A percentile compares a stretch with the other conserved stretches of the same genome.
These are phyloP conservation scores for Colostygia pectinataria DNA, from an alignment of 2,888 invertebrate species.

Conservation along the genomic window DNA sequence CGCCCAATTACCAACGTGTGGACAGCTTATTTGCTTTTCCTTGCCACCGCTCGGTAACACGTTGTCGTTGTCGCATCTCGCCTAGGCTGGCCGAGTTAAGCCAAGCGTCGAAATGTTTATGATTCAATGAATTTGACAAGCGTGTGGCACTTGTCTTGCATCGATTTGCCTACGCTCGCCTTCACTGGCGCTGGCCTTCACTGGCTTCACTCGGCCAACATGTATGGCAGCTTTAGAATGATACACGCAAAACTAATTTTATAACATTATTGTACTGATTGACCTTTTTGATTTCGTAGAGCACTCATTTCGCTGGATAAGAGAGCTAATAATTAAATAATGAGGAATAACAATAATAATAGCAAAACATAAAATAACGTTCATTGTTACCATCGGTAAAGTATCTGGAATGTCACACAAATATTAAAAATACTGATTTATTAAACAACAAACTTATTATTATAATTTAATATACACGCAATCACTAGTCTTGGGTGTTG, in stretches of 20 bases:
- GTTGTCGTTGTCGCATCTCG: too few species aligned
- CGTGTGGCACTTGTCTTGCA: too few species aligned
- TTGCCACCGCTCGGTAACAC: too few species aligned
- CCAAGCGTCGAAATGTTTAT: too few species aligned
- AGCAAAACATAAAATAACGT: slow-evolving; percentile 49
- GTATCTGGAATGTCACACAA: slow-evolving; percentile 81
- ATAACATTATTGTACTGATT: slow-evolving; percentile 53
- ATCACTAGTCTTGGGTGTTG: slow-evolving; percentile 61
- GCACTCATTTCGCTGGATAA: slow-evolving; percentile 34
- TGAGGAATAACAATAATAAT: slow-evolving; percentile 44
- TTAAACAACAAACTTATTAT: slow-evolving; percentile 72
- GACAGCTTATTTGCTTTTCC: too few species aligned
- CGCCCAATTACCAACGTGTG: too few species aligned
- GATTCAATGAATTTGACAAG: too few species aligned
- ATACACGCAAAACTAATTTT: slow-evolving; percentile 43
- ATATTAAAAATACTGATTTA: slow-evolving; percentile 81
- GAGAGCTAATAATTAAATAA: slow-evolving; percentile 59
- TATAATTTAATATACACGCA: slow-evolving; percentile 60
- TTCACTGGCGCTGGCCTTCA: too few species aligned
- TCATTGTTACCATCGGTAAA: slow-evolving; percentile 54
- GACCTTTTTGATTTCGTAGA: slow-evolving; percentile 6
- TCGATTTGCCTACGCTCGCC: too few species aligned
- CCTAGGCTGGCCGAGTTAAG: too few species aligned
- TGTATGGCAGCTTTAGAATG: too few species aligned
- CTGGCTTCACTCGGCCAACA: too few species aligned